A percentile compares a stretch with the other conserved stretches of the same genome.
phyloP scores from a whole-genome alignment of 2,797 vertebrate species.

The Mormyrops attenuatus region DNA sequence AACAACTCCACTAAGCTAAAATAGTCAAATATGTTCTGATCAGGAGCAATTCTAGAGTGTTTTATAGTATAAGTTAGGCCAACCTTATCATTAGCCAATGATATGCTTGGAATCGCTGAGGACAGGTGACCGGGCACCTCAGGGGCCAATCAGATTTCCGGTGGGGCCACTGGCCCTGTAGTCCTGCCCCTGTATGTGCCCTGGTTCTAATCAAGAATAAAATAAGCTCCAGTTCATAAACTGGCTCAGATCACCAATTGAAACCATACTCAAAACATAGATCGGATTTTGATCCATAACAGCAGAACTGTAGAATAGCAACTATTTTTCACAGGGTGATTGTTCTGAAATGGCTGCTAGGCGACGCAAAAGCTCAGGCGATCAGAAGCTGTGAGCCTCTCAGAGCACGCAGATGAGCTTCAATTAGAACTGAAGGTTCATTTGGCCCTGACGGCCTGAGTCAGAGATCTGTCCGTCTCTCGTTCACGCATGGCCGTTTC shows the following conservation, averaged over 20 bases:
- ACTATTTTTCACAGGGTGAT: not conserved
- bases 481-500: not conserved
- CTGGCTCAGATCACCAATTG: not conserved
- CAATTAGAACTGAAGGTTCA: conserved; percentile 1
- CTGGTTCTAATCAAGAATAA: not conserved
- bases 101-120: not conserved
- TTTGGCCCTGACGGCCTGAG: not conserved
- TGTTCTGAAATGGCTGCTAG: not conserved
- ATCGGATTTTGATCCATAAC: not conserved
- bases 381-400: not conserved
- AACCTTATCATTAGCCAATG: not conserved
- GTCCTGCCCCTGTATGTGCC: not conserved
- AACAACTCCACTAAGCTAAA: not conserved
- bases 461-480: not conserved
- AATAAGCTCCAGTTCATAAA: not conserved
- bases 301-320: not conserved
- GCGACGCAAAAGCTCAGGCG: not conserved
- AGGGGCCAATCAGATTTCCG: not conserved
- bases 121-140: not conserved
- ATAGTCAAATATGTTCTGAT: not conserved
- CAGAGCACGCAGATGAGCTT: not conserved
- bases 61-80: not conserved
- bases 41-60: not conserved
- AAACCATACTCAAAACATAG: not conserved
- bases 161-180: not conserved